A percentile compares a stretch with the other conserved stretches of the same genome.
These are phyloP conservation scores for Drosophila picticornis DNA, from an alignment of 2,888 invertebrate genomes.

Conservation along the genomic window DNA sequence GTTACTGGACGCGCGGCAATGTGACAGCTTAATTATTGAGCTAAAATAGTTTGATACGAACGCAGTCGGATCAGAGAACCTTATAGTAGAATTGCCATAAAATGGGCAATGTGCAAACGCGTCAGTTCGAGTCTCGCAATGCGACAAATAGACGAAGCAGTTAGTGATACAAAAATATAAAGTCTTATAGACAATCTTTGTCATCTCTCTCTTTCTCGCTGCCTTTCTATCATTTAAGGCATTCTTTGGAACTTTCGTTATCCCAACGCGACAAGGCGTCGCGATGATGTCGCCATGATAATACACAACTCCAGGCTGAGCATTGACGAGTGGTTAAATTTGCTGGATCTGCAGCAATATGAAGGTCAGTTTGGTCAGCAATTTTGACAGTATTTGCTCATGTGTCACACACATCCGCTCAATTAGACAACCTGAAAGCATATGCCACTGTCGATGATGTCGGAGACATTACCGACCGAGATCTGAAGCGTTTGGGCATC, in stretches of 20 bases:
- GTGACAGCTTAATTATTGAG: constrained; percentile 50
- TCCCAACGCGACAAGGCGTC: constrained; percentile 77
- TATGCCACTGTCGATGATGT: constrained; percentile 78
- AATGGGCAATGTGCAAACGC: constrained; percentile 80
- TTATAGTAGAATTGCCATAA: constrained; percentile 18
- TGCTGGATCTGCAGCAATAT: constrained; percentile 88
- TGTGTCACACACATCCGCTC: constrained; percentile 27
- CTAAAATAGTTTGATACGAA: constrained; percentile 35
- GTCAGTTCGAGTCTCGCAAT: constrained; percentile 64
- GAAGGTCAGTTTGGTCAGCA: constrained; percentile 69
- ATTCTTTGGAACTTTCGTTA: constrained; percentile 86
- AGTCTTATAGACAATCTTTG: not conserved
- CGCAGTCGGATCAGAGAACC: constrained; percentile 17
- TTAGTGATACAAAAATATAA: constrained; percentile 38
- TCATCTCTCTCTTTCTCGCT: too few species aligned
- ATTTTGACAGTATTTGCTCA: constrained; percentile 16
- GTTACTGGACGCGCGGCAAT: constrained; percentile 41
- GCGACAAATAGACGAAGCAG: constrained; percentile 74
- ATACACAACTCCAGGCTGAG: constrained; percentile 86
- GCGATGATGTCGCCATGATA: constrained; percentile 79
- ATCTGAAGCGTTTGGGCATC: constrained; percentile 88
- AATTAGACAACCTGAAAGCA: constrained; percentile 71
- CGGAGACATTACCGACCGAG: constrained; percentile 85
- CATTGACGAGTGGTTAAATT: constrained; percentile 87
- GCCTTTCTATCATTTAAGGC: constrained; percentile 61